These are phyloP conservation scores for Protonemura montana DNA, from an alignment of 2,888 invertebrate species.

Conservation along the genomic window DNA sequence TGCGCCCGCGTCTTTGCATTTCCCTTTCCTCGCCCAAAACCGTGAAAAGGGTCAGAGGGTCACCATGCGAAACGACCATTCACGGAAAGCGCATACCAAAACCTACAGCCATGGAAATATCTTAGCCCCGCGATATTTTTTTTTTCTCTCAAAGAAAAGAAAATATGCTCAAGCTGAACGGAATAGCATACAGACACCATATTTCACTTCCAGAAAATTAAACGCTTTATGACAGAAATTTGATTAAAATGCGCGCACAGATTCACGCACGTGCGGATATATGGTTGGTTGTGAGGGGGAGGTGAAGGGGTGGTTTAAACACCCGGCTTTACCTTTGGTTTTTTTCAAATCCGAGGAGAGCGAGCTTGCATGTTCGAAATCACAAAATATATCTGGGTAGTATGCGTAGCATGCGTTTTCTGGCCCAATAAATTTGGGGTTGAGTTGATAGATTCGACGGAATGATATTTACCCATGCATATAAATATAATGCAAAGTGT, in stretches of 20 bases:
- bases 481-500: background rate
- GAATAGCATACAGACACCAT: conserved; percentile 15
- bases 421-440: background rate
- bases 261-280: background rate
- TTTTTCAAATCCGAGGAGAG: background rate
- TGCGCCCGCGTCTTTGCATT: background rate
- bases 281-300: no score
- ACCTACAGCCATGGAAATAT: background rate
- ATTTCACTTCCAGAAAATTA: conserved; percentile 29
- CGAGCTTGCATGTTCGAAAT: background rate
- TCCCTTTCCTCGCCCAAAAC: background rate
- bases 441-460: background rate
- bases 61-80: background rate
- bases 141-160: background rate
- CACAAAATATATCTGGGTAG: background rate
- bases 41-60: background rate
- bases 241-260: conserved; percentile 1
- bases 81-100: background rate
- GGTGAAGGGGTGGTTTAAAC: background rate
- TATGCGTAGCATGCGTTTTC: background rate
- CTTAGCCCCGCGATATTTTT: background rate
- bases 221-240: conserved; percentile 23
- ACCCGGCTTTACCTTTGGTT: background rate
- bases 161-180: background rate
- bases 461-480: background rate